A percentile compares a stretch with the other conserved stretches of the same genome.
Evolutionary conservation across 2,888 invertebrate genomes (phyloP).

Genomic region (Cosmorhoe ocellata): DNA sequence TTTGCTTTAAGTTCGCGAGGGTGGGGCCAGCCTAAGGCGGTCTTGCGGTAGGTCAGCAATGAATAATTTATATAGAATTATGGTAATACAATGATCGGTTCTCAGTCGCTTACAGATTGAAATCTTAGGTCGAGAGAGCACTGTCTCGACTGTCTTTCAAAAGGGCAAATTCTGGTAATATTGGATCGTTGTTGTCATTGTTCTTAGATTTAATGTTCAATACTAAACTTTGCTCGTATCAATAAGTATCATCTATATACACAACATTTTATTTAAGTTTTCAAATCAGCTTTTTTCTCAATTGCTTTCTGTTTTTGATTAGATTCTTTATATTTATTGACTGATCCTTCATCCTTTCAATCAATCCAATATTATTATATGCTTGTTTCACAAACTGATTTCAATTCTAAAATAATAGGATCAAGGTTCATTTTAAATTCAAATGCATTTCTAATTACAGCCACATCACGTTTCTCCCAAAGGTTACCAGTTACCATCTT

Average conservation of each 20-base stretch:
- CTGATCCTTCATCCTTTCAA: neutral
- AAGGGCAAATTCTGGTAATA: constrained; percentile 2
- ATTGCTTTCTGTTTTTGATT: too few species aligned
- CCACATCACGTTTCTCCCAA: constrained; percentile 57
- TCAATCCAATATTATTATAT: neutral
- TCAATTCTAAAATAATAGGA: constrained; percentile 5
- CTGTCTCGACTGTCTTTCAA: constrained; percentile 23
- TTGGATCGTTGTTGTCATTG: neutral
- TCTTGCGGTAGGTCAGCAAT: constrained; percentile 54
- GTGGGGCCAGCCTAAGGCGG: constrained; percentile 40
- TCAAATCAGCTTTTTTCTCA: too few species aligned
- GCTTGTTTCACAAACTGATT: neutral
- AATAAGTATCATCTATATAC: too few species aligned
- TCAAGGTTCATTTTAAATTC: constrained; percentile 22
- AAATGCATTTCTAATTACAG: constrained; percentile 31
- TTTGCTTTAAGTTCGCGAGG: constrained; percentile 21
- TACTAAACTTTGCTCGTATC: too few species aligned
- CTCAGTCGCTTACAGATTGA: constrained; percentile 35
- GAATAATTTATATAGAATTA: constrained; percentile 58
- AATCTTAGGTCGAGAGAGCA: constrained; percentile 34
- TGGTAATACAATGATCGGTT: constrained; percentile 45
- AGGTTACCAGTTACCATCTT: constrained; percentile 53
- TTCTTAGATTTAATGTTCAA: too few species aligned
- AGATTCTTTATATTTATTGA: too few species aligned
- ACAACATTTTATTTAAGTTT: too few species aligned